Evolutionary conservation across 2,797 vertebrate species (phyloP).

Genomic region (Chrysocyon brachyurus): DNA sequence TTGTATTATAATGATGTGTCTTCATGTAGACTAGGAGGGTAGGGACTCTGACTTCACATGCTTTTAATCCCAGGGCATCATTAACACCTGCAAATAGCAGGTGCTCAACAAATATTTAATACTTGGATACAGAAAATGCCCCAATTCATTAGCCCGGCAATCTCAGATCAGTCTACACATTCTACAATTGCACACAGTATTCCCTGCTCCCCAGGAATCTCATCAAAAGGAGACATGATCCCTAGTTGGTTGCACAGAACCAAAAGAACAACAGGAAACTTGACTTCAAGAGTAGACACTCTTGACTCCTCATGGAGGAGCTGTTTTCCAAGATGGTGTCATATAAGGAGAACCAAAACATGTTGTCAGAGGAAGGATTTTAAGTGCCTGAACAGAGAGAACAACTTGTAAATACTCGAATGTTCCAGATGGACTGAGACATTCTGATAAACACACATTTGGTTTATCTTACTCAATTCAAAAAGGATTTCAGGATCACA

Average conservation of each 20-base stretch:
- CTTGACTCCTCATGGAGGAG: neutral
- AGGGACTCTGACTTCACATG: neutral
- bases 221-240: neutral
- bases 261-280: constrained; percentile 40
- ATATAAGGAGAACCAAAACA: constrained; percentile 72
- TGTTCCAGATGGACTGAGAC: constrained; percentile 72
- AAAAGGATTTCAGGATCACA: constrained; percentile 72
- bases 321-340: constrained; percentile 54
- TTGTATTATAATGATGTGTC: constrained; percentile 42
- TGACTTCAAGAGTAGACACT: constrained; percentile 61
- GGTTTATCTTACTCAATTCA: constrained; percentile 76
- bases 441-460: constrained; percentile 68
- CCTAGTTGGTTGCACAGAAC: neutral
- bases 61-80: constrained; percentile 37
- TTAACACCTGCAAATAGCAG: neutral
- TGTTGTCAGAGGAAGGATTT: constrained; percentile 67
- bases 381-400: constrained; percentile 65
- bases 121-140: constrained; percentile 30
- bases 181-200: neutral
- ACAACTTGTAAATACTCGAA: constrained; percentile 70
- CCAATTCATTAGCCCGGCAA: neutral
- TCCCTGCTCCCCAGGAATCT: constrained; percentile 15
- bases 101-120: constrained; percentile 61
- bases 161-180: neutral
- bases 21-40: neutral